Percentiles rank a stretch among this genome's conserved stretches.
Conservation (phyloP, 2,888 invertebrate species). For the Crocallis elinguaria region DNA sequence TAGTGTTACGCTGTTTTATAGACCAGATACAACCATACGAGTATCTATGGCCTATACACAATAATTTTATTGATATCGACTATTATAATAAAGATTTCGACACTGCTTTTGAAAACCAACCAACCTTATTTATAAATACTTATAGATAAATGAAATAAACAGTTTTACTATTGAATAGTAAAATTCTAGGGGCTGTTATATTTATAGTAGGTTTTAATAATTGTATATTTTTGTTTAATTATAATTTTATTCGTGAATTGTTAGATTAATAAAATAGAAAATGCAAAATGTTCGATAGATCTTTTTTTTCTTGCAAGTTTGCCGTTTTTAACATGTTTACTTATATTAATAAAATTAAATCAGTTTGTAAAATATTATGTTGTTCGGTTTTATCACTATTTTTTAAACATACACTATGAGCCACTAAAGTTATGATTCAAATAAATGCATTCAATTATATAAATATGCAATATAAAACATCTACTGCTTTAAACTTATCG, state of each 20-base stretch:
- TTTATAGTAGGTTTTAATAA: constrained; percentile 71
- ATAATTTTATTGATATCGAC: constrained; percentile 38
- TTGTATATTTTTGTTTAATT: constrained; percentile 79
- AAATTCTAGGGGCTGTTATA: constrained; percentile 81
- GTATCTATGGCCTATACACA: constrained; percentile 31
- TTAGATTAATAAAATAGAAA: constrained; percentile 35
- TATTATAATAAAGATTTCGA: constrained; percentile 64
- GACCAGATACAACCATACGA: constrained; percentile 29
- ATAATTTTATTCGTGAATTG: constrained; percentile 51
- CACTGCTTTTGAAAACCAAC: constrained; percentile 73
- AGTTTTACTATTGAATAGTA: constrained; percentile 82
- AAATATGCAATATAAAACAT: constrained; percentile 15
- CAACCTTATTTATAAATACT: constrained; percentile 65
- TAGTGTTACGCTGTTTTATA: constrained; percentile 39
- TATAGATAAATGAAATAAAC: constrained; percentile 64
- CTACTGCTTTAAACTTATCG: constrained; percentile 23
- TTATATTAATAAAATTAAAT: neutral
- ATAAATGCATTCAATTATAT: constrained; percentile 34
- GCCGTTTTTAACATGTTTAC: neutral
- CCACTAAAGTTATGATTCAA: constrained; percentile 36
- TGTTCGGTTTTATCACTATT: neutral
- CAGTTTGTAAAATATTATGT: neutral
- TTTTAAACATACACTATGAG: constrained; percentile 8
- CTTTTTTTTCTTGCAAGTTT: constrained; percentile 10
- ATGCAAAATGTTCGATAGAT: constrained; percentile 10